Base-by-base conservation (phyloP, 2,888 invertebrate genomes). In the Caenorhabditis angaria region DNA sequence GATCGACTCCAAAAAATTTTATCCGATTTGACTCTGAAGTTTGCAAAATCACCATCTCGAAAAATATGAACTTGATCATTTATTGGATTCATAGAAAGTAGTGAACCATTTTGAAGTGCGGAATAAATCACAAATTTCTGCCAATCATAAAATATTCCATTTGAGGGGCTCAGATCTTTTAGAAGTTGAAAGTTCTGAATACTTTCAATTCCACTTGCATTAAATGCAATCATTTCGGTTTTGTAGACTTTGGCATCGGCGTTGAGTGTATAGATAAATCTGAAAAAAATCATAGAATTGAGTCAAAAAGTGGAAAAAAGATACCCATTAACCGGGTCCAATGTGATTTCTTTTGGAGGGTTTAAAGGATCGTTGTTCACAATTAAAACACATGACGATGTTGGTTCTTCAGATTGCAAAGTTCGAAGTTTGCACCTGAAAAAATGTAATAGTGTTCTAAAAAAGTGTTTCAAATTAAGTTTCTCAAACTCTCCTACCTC, bases 311-410 rank as follows among this genome's bases (percentile, higher is more conserved):
- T 48, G 28, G 29, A 25, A 56, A 35, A 5, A 55, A 41, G 65
- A 59, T 27, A 84, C 81, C 85, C 85, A 62, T 85, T 84, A 35
- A 80, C 78, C 0, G 76, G 65, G 66, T 85, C 85, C 10, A 84
- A 55, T 10, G 76, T 75, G n/a, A 83, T 71, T 51, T 84, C 79
- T 35, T 76, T 70, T n/a, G 83, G 78, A 4, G 82, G 70, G 41
- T 80, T 81, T 41, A 77, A 18, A 0, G 70, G 61, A 54, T 79
- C 75, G 47, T 62, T 58, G 51, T 70, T 67, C 2, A 73, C 61
- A 32, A 68, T 66, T 2, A 75, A 55, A 12, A 70, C 67, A 63
- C 79, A 79, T 20, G 28, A 63, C n/a, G 69, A 61, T n/a, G n/a
- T n/a, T 20, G 29, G 54, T 48, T 74, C 77, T 48, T 74, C 70